Evolutionary conservation across 2,797 vertebrate species (phyloP).

Genomic region (Alauda arvensis): DNA sequence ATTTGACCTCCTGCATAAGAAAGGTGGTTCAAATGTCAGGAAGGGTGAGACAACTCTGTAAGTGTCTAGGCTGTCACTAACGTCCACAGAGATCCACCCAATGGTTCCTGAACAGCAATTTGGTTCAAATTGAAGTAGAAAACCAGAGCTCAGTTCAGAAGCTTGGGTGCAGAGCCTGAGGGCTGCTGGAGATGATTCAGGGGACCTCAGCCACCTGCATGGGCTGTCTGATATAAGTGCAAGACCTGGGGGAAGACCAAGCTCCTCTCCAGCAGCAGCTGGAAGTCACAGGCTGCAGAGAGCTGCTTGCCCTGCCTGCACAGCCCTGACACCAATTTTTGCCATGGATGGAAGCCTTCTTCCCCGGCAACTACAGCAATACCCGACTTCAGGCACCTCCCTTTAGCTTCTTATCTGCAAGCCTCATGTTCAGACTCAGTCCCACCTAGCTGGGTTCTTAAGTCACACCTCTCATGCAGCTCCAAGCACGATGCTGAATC

Average conservation of each 20-base stretch:
- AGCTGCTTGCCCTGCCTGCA: fast-evolving
- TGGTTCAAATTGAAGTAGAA: not conserved
- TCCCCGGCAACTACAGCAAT: not conserved
- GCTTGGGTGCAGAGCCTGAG: not conserved
- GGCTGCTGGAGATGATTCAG: not conserved
- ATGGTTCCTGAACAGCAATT: not conserved
- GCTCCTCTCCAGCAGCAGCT: not conserved
- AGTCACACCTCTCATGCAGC: not conserved
- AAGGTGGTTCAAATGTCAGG: constrained; percentile 1
- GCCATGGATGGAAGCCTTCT: not conserved
- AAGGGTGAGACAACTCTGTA: not conserved
- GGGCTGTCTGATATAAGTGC: not conserved
- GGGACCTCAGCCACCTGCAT: not conserved
- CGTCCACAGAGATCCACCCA: not conserved
- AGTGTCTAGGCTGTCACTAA: not conserved
- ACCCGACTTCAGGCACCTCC: not conserved
- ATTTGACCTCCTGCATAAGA: constrained; percentile 21
- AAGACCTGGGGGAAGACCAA: fast-evolving
- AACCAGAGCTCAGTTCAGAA: not conserved
- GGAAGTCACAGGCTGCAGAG: no score
- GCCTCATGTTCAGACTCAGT: not conserved
- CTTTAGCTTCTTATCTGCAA: not conserved
- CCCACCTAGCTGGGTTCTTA: not conserved
- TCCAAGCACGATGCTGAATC: not conserved
- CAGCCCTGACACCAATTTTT: fast-evolving